A percentile compares a stretch with the other conserved stretches of the same genome.
phyloP scores from a whole-genome alignment of 2,797 vertebrate genomes.

The Syncerus caffer region DNA sequence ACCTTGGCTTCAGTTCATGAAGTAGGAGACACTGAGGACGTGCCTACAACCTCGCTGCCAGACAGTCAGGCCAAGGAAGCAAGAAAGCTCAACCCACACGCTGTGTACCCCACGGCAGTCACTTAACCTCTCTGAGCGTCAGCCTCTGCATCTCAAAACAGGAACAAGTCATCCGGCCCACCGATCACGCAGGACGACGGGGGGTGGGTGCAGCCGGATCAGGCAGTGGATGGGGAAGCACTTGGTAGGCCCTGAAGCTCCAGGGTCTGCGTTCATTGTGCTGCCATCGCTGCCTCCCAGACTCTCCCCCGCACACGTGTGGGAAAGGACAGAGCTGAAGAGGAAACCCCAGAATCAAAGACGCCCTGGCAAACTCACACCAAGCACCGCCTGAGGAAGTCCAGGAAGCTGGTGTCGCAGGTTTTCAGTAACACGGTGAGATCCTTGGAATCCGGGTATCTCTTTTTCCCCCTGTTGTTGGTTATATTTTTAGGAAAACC shows the following conservation, averaged over 20 bases:
- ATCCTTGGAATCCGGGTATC: slow-evolving; percentile 91
- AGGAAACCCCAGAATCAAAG: slow-evolving; percentile 1
- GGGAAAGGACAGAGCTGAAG: neutral
- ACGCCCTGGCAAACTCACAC: slow-evolving; percentile 83
- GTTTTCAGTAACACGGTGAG: slow-evolving; percentile 89
- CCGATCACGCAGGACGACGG: accelerated
- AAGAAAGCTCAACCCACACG: neutral
- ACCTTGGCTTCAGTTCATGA: neutral
- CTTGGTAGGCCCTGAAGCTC: neutral
- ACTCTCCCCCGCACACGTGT: neutral
- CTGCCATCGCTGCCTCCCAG: neutral
- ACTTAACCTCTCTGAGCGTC: neutral
- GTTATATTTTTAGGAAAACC: slow-evolving; percentile 91
- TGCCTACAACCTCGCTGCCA: neutral
- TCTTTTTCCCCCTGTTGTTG: slow-evolving; percentile 92
- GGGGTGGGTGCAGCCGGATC: neutral
- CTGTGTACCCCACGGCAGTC: neutral
- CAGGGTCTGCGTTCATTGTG: neutral
- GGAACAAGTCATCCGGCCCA: neutral
- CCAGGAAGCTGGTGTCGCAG: slow-evolving; percentile 89
- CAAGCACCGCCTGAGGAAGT: slow-evolving; percentile 92
- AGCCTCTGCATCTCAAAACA: neutral
- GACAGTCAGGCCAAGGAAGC: neutral
- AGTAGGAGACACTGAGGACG: neutral
- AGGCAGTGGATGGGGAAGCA: neutral